Conservation (phyloP, 2,113 vertebrate genomes). For the Pollachius pollachius region DNA sequence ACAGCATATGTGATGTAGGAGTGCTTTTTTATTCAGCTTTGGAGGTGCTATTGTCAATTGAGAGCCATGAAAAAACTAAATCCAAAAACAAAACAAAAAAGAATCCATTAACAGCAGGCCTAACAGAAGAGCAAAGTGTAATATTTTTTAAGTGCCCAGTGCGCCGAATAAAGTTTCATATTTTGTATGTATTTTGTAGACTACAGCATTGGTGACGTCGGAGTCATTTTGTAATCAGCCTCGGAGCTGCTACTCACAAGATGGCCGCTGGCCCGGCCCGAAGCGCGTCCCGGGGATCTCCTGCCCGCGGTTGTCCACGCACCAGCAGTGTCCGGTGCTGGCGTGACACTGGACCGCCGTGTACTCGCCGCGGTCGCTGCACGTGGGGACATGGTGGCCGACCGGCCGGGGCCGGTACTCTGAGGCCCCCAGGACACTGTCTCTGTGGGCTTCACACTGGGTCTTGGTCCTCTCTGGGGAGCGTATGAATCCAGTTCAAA, state of each 20-base stretch:
- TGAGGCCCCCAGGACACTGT: slow-evolving; percentile 62
- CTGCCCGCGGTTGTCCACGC: slow-evolving; percentile 82
- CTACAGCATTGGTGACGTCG: too few species aligned
- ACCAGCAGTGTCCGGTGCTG: slow-evolving; percentile 87
- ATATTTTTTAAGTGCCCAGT: too few species aligned
- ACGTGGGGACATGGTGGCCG: slow-evolving; percentile 79
- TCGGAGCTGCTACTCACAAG: slow-evolving; percentile 77
- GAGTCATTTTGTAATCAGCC: too few species aligned
- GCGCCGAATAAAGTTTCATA: too few species aligned
- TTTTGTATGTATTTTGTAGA: too few species aligned
- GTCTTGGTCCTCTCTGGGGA: slow-evolving; percentile 77
- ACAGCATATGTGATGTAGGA: too few species aligned
- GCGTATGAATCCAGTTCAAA: background rate
- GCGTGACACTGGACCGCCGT: slow-evolving; percentile 83
- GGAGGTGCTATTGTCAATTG: too few species aligned
- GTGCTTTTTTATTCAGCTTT: too few species aligned
- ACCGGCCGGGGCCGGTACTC: slow-evolving; percentile 51
- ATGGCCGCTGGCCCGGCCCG: slow-evolving; percentile 71
- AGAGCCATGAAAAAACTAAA: too few species aligned
- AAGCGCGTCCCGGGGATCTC: slow-evolving; percentile 84
- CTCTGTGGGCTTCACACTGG: slow-evolving; percentile 79
- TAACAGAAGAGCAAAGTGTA: too few species aligned
- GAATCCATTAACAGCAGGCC: too few species aligned
- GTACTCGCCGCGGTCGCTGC: slow-evolving; percentile 83
- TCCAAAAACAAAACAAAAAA: too few species aligned